Conservation (phyloP, 2,888 invertebrate genomes). For the Bruchidius siliquastri region DNA sequence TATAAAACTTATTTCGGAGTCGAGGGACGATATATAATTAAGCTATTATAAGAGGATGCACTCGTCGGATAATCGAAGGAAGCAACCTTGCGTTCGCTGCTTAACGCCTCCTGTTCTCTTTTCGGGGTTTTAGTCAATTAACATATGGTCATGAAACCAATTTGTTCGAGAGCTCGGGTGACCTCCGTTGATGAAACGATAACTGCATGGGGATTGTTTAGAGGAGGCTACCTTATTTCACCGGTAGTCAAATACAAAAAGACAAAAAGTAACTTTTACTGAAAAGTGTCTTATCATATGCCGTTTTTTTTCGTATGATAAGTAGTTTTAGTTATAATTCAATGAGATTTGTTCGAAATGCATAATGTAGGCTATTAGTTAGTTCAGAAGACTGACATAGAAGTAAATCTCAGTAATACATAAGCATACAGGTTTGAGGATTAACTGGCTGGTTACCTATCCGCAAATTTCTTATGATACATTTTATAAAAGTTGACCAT, state of each 20-base stretch:
- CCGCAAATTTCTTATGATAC: too few species aligned
- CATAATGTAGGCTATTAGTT: too few species aligned
- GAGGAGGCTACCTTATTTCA: not conserved
- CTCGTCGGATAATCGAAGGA: constrained; percentile 24
- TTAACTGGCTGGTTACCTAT: too few species aligned
- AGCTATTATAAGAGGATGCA: constrained; percentile 29
- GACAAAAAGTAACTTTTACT: too few species aligned
- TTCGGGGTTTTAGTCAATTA: constrained; percentile 17
- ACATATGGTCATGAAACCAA: constrained; percentile 16
- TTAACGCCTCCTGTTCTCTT: constrained; percentile 19
- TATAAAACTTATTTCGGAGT: constrained; percentile 34
- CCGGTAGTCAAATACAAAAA: not conserved
- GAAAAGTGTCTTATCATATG: too few species aligned
- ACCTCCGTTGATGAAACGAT: not conserved
- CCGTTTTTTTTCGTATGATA: too few species aligned
- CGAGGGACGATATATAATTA: constrained; percentile 33
- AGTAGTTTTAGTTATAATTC: too few species aligned
- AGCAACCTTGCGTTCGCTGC: constrained; percentile 12
- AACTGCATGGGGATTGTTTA: not conserved
- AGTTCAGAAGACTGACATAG: too few species aligned
- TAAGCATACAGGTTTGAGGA: too few species aligned
- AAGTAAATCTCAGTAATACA: too few species aligned
- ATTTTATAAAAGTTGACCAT: too few species aligned
- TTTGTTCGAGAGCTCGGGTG: not conserved
- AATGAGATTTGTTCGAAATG: too few species aligned